Base-by-base conservation (phyloP, 2,113 vertebrate species). In the Bos indicus region DNA sequence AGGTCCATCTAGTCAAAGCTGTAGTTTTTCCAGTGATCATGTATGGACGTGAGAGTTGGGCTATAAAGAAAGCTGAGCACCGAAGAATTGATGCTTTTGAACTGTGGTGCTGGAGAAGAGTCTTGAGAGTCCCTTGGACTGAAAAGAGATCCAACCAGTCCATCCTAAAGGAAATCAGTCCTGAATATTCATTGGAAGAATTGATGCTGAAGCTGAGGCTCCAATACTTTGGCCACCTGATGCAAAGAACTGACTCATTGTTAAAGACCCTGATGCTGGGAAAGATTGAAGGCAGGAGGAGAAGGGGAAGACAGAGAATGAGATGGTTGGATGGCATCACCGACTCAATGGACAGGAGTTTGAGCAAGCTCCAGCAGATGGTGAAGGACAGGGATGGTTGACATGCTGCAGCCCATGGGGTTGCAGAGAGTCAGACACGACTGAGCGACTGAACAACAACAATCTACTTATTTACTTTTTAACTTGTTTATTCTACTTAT, bases 351-450 rank as follows among this genome's bases (percentile, higher is more conserved):
- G 64, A 71, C n/a, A 71, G 8, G 64, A 71, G 2, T 71, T 36
- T 36, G 64, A 71, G 64, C 9, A 71, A 71, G n/a, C 64, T 71
- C n/a, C 64, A 36, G 5, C 64, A 71, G 64, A 71, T 71, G n/a
- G 64, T 36, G 64, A 71, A 21, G n/a, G 64, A 71, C 4, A 36
- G n/a, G 64, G n/a, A 71, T 36, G 9, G 64, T 19, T 71, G n/a
- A n/a, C 64, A 0, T 71, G n/a, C n/a, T 36, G 9, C 64, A 71
- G 64, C 21, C 64, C 64, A 21, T 11, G 64, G n/a, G 64, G 64
- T 71, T 2, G 0, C 64, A 71, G 33, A 67, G 33, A 71, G 64
- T 71, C 0, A 0, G n/a, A 71, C n/a, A 71, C 4, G 2, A 36
- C n/a, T 71, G n/a, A 71, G n/a, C 0, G 19, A 36, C n/a, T 23